Evolutionary conservation across 1,140 invertebrate genomes (phyloP).

Genomic region (Lepidurus packardi): DNA sequence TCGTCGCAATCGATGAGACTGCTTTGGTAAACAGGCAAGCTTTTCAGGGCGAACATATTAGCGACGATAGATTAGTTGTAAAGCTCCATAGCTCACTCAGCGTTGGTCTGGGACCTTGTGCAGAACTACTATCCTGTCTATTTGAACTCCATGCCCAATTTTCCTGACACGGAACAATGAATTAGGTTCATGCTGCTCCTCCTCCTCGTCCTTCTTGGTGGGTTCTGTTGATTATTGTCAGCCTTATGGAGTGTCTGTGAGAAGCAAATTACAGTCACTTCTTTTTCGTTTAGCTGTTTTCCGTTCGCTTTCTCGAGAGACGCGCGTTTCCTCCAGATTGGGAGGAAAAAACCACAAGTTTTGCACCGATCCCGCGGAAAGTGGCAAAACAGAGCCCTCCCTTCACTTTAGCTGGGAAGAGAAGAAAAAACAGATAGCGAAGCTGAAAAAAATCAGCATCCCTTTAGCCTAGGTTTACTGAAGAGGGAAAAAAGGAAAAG

Average conservation of each 20-base stretch:
- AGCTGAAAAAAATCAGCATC: not conserved
- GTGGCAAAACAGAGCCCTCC: not conserved
- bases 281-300: slow-evolving; percentile 2
- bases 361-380: not conserved
- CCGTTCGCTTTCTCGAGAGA: not conserved
- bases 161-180: not conserved
- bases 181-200: not conserved
- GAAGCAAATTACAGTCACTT: slow-evolving; percentile 6
- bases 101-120: not conserved
- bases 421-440: not conserved
- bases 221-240: not conserved
- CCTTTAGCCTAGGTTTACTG: not conserved
- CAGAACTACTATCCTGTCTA: not conserved
- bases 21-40: not conserved
- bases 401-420: not conserved
- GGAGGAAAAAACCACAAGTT: not conserved
- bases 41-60: not conserved
- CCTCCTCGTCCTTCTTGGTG: not conserved
- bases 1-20: not conserved
- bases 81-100: not conserved
- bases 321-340: not conserved
- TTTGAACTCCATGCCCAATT: not conserved
- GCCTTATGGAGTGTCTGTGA: not conserved
- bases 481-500: not conserved
- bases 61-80: not conserved